Evolutionary conservation across 1,140 invertebrate genomes (phyloP).

Genomic region (Lordiphosa mommai): DNA sequence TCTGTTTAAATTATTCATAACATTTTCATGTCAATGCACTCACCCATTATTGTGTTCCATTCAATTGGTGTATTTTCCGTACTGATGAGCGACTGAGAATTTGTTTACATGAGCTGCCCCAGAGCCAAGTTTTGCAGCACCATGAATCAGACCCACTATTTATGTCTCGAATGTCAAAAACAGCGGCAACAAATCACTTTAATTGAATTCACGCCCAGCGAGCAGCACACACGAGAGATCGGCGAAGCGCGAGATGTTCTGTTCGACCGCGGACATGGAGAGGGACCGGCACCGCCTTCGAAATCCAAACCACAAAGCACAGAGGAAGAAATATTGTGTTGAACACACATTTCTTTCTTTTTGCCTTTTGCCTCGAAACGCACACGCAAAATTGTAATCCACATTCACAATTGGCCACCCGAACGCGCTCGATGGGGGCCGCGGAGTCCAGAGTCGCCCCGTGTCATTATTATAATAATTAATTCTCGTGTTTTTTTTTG

Average conservation of each 20-base stretch:
- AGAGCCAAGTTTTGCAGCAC: slow-evolving; percentile 15
- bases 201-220: slow-evolving; percentile 68
- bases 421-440: slow-evolving; percentile 35
- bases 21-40: neutral
- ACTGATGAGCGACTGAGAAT: slow-evolving; percentile 5
- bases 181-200: slow-evolving; percentile 68
- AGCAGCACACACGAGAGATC: slow-evolving; percentile 25
- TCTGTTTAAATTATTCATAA: too few relatives aligned
- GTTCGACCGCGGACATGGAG: slow-evolving; percentile 5
- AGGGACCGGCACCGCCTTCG: slow-evolving; percentile 9
- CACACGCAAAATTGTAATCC: slow-evolving; percentile 66
- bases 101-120: slow-evolving; percentile 20
- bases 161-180: slow-evolving; percentile 65
- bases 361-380: slow-evolving; percentile 20
- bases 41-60: neutral
- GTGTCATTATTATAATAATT: slow-evolving; percentile 56
- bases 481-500: slow-evolving; percentile 42
- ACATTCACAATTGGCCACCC: slow-evolving; percentile 48
- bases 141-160: slow-evolving; percentile 61
- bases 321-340: slow-evolving; percentile 38
- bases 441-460: neutral
- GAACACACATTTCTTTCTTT: slow-evolving; percentile 10
- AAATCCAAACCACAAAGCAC: slow-evolving; percentile 13
- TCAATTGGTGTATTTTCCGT: neutral
- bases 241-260: slow-evolving; percentile 19